These are phyloP conservation scores for Dolichomitus sp. DNA, from an alignment of 2,888 invertebrate genomes.

Conservation along the genomic window DNA sequence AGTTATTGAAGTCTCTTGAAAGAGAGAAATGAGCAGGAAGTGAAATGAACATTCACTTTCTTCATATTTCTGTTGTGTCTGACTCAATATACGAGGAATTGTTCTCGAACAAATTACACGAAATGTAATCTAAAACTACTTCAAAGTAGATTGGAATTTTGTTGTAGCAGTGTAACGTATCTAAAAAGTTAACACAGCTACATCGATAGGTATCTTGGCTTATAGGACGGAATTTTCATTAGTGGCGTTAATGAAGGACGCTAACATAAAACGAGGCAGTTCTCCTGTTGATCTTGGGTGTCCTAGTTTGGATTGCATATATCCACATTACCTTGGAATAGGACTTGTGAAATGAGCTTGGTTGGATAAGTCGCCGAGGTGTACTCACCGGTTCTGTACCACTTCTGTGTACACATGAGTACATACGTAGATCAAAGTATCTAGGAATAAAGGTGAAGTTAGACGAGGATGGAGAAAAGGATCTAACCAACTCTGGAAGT, in stretches of 20 bases:
- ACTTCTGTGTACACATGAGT: neutral
- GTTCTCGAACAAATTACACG: too few relatives aligned
- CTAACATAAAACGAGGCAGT: neutral
- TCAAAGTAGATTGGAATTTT: too few relatives aligned
- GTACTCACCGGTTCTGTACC: neutral
- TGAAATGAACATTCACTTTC: too few relatives aligned
- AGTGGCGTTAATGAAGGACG: neutral
- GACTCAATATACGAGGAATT: too few relatives aligned
- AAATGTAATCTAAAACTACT: too few relatives aligned
- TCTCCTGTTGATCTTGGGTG: neutral
- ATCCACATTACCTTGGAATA: neutral
- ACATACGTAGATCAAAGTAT: slow-evolving; percentile 8
- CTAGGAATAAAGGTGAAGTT: neutral
- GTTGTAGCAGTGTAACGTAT: too few relatives aligned
- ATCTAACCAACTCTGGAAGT: neutral
- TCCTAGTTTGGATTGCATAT: neutral
- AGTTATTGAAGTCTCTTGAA: too few relatives aligned
- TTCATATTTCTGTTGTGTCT: too few relatives aligned
- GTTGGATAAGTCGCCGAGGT: neutral
- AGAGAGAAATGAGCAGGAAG: too few relatives aligned
- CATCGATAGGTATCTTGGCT: neutral
- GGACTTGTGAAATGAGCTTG: slow-evolving; percentile 1
- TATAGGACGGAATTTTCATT: neutral
- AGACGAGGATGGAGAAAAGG: neutral
- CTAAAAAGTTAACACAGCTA: neutral